Evolutionary conservation across 2,888 invertebrate genomes (phyloP), one percentile per base, ranked within the genome.

Genomic region (Scaptodrosophila latifasciaeformis): DNA sequence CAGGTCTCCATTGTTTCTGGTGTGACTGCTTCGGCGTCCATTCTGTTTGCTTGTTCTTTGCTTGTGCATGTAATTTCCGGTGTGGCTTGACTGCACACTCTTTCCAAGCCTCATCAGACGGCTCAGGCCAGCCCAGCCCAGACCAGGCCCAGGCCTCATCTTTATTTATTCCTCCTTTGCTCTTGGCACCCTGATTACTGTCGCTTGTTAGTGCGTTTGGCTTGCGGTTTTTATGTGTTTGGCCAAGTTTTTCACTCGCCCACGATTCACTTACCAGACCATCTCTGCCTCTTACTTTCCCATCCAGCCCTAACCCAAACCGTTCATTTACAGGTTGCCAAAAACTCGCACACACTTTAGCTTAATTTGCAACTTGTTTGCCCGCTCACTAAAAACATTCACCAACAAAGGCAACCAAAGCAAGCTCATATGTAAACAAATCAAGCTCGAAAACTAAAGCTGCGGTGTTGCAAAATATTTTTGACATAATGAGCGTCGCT

Each of bases 281-380:
- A n/a, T 15, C 7, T 24, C 34, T 19, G 7, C n/a, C 24, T 9
- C 48, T 29, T 13, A n/a, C n/a, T n/a, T n/a, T n/a, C 35, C 17
- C 2, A 21, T 15, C 29, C 15, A 37, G 17, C 21, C 13, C n/a
- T n/a, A n/a, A n/a, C n/a, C n/a, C n/a, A n/a, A n/a, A n/a, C n/a
- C n/a, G n/a, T n/a, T n/a, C 62, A 49, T 59, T 59, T 57, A 59
- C 65, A 59, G 72, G 65, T 65, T 68, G 68, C 69, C 72, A 71
- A 68, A 68, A 67, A n/a, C n/a, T n/a, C n/a, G n/a, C 65, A 71
- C 62, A 71, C 69, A 71, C 61, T 75, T 74, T 66, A 69, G 72
- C 70, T 72, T 69, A 77, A 72, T 72, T 72, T 72, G 72, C 77
- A 76, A 72, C 72, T 72, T 74, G 72, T 74, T 74, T 69, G 70